phyloP scores from a whole-genome alignment of 2,797 vertebrate species.

The Epinephelus coioides region DNA sequence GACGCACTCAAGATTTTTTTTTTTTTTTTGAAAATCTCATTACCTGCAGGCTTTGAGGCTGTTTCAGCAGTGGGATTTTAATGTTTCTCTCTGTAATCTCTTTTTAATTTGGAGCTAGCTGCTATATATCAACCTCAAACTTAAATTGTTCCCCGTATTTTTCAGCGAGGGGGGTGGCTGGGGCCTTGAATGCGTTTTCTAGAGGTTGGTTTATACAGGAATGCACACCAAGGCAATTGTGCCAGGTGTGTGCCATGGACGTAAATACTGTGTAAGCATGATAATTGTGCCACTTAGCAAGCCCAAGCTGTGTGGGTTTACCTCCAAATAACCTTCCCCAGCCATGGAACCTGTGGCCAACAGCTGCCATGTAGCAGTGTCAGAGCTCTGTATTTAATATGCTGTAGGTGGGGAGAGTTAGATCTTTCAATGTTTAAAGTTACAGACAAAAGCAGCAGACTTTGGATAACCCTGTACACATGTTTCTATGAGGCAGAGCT shows the following conservation, averaged over 20 bases:
- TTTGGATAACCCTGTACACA: slow-evolving; percentile 22
- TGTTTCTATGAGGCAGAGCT: slow-evolving; percentile 6
- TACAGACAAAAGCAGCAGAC: slow-evolving; percentile 16
- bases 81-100: slow-evolving; percentile 49
- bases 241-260: slow-evolving; percentile 73
- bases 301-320: slow-evolving; percentile 75
- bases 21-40: slow-evolving; percentile 37
- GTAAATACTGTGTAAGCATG: slow-evolving; percentile 68
- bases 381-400: slow-evolving; percentile 40
- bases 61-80: slow-evolving; percentile 33
- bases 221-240: slow-evolving; percentile 53
- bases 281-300: slow-evolving; percentile 78
- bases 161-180: background rate
- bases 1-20: slow-evolving; percentile 5
- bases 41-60: slow-evolving; percentile 52
- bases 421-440: slow-evolving; percentile 8
- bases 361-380: slow-evolving; percentile 64
- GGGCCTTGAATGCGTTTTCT: slow-evolving; percentile 25
- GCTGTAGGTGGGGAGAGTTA: slow-evolving; percentile 14
- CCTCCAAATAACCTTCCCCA: slow-evolving; percentile 74
- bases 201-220: slow-evolving; percentile 47
- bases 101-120: slow-evolving; percentile 54
- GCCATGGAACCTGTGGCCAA: slow-evolving; percentile 56
- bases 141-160: slow-evolving; percentile 43
- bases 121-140: slow-evolving; percentile 57